Conservation (phyloP, 2,888 invertebrate species). For the Hydroisotoma schaefferi region DNA sequence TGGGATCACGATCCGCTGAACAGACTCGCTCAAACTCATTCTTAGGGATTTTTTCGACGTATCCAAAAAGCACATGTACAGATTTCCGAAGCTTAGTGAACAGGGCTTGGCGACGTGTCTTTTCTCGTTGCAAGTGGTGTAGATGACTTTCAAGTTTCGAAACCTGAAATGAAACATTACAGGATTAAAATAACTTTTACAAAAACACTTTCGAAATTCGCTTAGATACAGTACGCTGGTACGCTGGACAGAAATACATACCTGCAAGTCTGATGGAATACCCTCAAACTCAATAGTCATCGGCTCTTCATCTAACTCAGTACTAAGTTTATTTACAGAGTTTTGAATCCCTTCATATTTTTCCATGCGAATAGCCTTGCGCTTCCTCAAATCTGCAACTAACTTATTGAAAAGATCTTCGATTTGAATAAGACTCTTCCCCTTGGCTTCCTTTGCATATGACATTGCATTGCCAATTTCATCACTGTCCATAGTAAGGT, state of each 20-base stretch:
- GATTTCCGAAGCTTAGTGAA: slow-evolving; percentile 7
- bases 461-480: background rate
- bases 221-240: too few relatives aligned
- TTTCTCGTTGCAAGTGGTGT: slow-evolving; percentile 16
- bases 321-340: slow-evolving; percentile 14
- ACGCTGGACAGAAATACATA: slow-evolving; percentile 1
- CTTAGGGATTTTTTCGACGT: slow-evolving; percentile 13
- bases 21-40: slow-evolving; percentile 17
- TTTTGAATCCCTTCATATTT: slow-evolving; percentile 27
- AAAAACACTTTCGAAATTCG: background rate
- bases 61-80: slow-evolving; percentile 11
- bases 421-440: slow-evolving; percentile 15
- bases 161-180: slow-evolving; percentile 16
- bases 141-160: slow-evolving; percentile 21
- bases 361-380: slow-evolving; percentile 30
- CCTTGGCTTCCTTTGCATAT: slow-evolving; percentile 12
- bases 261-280: slow-evolving; percentile 36
- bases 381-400: slow-evolving; percentile 17
- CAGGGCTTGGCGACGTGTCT: background rate
- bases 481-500: slow-evolving; percentile 19
- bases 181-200: background rate
- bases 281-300: slow-evolving; percentile 27
- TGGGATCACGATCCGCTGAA: slow-evolving; percentile 8
- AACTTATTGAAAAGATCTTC: slow-evolving; percentile 9
- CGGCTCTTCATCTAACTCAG: slow-evolving; percentile 23